phyloP scores from a whole-genome alignment of 2,888 invertebrate species.

The Agrenia bidenticulata region DNA sequence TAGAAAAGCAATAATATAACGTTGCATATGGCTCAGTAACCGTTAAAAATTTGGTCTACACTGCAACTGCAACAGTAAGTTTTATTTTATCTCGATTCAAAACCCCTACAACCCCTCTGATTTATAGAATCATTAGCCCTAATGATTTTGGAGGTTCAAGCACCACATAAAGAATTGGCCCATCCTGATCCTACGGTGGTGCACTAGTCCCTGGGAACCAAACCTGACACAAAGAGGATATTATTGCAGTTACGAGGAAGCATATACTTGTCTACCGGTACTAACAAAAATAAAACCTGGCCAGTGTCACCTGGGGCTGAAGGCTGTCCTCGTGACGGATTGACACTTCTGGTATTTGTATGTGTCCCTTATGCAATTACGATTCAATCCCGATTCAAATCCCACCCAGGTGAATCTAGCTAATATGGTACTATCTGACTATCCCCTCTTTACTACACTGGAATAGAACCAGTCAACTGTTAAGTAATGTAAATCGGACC shows the following conservation, averaged over 20 bases:
- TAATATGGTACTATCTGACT: slow-evolving; percentile 3
- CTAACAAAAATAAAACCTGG: too few species aligned
- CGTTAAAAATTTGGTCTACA: too few species aligned
- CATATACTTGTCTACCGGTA: background rate
- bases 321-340: background rate
- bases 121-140: slow-evolving; percentile 5
- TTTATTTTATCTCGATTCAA: too few species aligned
- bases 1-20: background rate
- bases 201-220: too few species aligned
- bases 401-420: slow-evolving; percentile 21
- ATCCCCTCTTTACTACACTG: background rate
- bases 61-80: too few species aligned
- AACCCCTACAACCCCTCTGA: background rate
- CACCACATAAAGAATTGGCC: too few species aligned
- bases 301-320: too few species aligned
- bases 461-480: slow-evolving; percentile 10
- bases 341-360: slow-evolving; percentile 22
- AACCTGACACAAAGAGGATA: too few species aligned
- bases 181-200: too few species aligned
- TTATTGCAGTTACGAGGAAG: too few species aligned
- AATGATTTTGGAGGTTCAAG: too few species aligned
- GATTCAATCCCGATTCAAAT: slow-evolving; percentile 16
- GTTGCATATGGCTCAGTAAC: too few species aligned
- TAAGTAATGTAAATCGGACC: slow-evolving; percentile 16
- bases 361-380: slow-evolving; percentile 17